A percentile compares a stretch with the other conserved stretches of the same genome.
phyloP scores from a whole-genome alignment of 2,113 vertebrate genomes.

The Brachyistius frenatus region DNA sequence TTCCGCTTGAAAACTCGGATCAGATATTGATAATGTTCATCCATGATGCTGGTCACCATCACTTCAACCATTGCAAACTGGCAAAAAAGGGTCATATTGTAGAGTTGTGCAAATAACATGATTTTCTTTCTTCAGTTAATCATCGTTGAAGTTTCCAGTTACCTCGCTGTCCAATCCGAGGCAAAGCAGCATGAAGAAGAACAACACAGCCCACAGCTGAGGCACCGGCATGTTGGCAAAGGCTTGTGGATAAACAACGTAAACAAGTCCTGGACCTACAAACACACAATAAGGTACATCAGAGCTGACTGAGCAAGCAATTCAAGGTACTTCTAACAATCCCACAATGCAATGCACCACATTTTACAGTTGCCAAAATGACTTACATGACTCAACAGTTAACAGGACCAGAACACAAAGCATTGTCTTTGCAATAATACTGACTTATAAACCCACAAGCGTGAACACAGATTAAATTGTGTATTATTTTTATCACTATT shows the following conservation, averaged over 20 bases:
- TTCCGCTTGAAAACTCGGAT: constrained; percentile 75
- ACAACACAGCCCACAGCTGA: constrained; percentile 84
- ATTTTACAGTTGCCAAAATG: too few species aligned
- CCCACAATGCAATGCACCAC: too few species aligned
- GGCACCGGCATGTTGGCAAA: constrained; percentile 84
- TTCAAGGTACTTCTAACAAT: not conserved
- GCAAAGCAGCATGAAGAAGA: constrained; percentile 86
- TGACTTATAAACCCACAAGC: too few species aligned
- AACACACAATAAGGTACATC: not conserved
- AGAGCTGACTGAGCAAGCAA: not conserved
- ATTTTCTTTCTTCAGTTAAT: not conserved
- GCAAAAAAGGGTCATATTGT: not conserved
- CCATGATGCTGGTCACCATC: constrained; percentile 85
- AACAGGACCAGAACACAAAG: too few species aligned
- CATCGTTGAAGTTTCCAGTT: not conserved
- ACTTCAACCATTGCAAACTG: constrained; percentile 88
- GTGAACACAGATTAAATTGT: too few species aligned
- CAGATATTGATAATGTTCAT: constrained; percentile 66
- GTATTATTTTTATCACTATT: too few species aligned
- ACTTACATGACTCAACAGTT: not conserved
- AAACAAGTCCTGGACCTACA: constrained; percentile 84
- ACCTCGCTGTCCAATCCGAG: constrained; percentile 87
- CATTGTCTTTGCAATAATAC: too few species aligned
- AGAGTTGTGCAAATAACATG: not conserved
- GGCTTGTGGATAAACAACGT: constrained; percentile 85